phyloP scores from a whole-genome alignment of 2,888 invertebrate genomes.

The Cephalotes varians region DNA sequence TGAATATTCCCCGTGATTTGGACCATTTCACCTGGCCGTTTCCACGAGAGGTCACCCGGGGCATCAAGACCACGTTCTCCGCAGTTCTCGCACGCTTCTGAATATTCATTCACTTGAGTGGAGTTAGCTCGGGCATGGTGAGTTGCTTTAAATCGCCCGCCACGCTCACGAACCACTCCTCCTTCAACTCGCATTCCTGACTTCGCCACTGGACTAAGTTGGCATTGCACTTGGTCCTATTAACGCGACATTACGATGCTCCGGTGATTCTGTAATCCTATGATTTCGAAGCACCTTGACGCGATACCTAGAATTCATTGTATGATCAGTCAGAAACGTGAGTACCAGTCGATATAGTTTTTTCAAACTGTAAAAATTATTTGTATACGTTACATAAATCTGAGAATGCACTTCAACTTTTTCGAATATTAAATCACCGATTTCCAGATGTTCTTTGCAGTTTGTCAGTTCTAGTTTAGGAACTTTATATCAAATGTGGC shows the following conservation, averaged over 20 bases:
- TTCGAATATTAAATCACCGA: slow-evolving; percentile 43
- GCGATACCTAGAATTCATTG: not conserved
- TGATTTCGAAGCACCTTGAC: slow-evolving; percentile 48
- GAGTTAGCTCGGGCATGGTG: slow-evolving; percentile 68
- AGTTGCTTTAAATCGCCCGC: slow-evolving; percentile 71
- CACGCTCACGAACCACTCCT: slow-evolving; percentile 48
- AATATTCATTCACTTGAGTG: slow-evolving; percentile 75
- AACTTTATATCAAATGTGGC: slow-evolving; percentile 55
- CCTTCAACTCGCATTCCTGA: slow-evolving; percentile 20
- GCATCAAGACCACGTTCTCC: slow-evolving; percentile 62
- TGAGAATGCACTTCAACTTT: slow-evolving; percentile 40
- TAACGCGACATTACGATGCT: slow-evolving; percentile 37
- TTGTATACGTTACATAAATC: not conserved
- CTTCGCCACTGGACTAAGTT: slow-evolving; percentile 26
- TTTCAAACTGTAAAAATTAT: not conserved
- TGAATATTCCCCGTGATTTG: slow-evolving; percentile 80
- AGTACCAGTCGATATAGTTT: not conserved
- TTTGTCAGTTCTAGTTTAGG: slow-evolving; percentile 45
- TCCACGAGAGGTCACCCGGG: slow-evolving; percentile 77
- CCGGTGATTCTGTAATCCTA: slow-evolving; percentile 56
- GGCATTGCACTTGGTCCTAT: slow-evolving; percentile 46
- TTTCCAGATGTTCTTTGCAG: slow-evolving; percentile 54
- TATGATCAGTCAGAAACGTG: not conserved
- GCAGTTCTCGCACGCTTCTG: slow-evolving; percentile 70
- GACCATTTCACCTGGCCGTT: slow-evolving; percentile 79